Conservation (phyloP, 2,888 invertebrate species). For the Nasonovia ribisnigri region DNA sequence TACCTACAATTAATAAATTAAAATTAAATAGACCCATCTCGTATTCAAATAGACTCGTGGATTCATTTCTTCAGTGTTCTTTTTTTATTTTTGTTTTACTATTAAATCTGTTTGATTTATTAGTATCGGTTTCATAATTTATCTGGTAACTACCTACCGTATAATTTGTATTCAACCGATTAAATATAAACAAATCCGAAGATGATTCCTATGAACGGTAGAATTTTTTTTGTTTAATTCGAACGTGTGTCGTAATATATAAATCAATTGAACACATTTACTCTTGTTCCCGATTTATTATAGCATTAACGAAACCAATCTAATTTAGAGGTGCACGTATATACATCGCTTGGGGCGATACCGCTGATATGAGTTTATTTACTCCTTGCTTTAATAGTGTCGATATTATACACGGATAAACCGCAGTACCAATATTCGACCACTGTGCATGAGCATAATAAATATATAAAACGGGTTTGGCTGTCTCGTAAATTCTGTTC, state of each 20-base stretch:
- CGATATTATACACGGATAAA: neutral
- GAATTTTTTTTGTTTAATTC: neutral
- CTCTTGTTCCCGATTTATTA: conserved; percentile 36
- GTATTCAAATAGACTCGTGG: neutral
- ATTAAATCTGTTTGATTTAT: conserved; percentile 21
- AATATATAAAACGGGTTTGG: conserved; percentile 24
- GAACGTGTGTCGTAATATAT: neutral
- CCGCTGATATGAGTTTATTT: conserved; percentile 46
- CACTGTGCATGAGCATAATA: neutral
- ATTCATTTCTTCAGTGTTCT: neutral
- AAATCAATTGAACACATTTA: conserved; percentile 36
- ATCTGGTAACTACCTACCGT: neutral
- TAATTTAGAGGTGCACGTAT: conserved; percentile 9
- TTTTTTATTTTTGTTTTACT: neutral
- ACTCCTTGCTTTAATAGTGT: neutral
- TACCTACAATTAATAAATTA: conserved; percentile 27
- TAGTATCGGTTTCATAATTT: neutral
- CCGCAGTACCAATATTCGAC: neutral
- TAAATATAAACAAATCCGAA: conserved; percentile 11
- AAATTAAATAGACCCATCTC: neutral
- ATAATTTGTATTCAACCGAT: neutral
- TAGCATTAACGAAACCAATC: conserved; percentile 14
- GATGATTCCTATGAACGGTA: neutral
- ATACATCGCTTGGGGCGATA: conserved; percentile 15
- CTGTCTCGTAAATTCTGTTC: neutral